Conservation (phyloP, 2,797 vertebrate species). For the Gymnoscopelus braueri region DNA sequence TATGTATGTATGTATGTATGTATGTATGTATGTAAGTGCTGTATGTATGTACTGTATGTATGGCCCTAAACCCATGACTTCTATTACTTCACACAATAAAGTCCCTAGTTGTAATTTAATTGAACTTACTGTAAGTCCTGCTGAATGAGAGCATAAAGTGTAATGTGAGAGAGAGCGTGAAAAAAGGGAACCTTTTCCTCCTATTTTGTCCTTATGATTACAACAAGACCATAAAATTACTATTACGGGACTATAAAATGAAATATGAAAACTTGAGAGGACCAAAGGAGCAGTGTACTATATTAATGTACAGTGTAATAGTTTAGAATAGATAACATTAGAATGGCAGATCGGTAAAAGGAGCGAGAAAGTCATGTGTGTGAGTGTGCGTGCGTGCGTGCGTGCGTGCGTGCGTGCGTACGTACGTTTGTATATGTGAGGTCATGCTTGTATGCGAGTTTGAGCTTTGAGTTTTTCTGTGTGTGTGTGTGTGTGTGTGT, state of each 20-base stretch:
- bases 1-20: no score
- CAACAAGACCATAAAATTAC: slow-evolving; percentile 23
- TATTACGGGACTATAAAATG: slow-evolving; percentile 36
- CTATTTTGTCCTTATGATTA: slow-evolving; percentile 23
- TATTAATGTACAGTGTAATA: slow-evolving; percentile 48
- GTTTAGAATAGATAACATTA: slow-evolving; percentile 47
- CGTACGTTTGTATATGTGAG: slow-evolving; percentile 7
- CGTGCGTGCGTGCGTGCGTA: neutral
- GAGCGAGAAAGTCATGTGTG: slow-evolving; percentile 32
- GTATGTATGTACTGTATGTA: no score
- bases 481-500: slow-evolving; percentile 16
- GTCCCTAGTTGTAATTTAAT: no score
- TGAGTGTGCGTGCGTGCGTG: slow-evolving; percentile 10
- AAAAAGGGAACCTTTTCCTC: neutral
- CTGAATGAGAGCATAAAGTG: no score
- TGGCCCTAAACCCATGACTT: no score
- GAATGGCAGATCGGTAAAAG: slow-evolving; percentile 19
- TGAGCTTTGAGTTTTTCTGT: neutral
- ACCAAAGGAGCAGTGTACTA: slow-evolving; percentile 50
- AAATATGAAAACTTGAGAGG: slow-evolving; percentile 8
- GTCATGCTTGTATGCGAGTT: neutral
- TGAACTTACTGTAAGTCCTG: no score
- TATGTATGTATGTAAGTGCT: no score
- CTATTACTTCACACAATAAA: no score
- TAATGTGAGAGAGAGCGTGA: neutral